These are phyloP conservation scores for Arnoldichthys spilopterus DNA, from an alignment of 2,797 vertebrate species.

Conservation along the genomic window DNA sequence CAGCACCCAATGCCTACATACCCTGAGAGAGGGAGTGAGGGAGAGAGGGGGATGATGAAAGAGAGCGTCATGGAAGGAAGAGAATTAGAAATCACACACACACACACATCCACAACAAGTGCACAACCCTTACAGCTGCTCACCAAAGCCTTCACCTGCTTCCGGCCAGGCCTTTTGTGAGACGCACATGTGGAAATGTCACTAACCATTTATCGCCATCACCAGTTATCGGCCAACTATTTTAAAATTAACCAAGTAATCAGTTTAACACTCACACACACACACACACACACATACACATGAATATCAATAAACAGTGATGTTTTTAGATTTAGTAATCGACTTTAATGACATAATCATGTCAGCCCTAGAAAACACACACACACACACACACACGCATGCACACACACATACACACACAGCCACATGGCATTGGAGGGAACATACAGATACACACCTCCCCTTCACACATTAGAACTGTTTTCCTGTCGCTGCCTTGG, in stretches of 20 bases:
- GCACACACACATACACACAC: slow-evolving; percentile 51
- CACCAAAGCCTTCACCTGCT: slow-evolving; percentile 59
- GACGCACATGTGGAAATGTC: slow-evolving; percentile 30
- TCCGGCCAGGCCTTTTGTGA: slow-evolving; percentile 35
- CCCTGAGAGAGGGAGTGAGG: slow-evolving; percentile 36
- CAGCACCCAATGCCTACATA: slow-evolving; percentile 56
- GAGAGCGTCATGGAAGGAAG: slow-evolving; percentile 56
- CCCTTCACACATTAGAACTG: slow-evolving; percentile 71
- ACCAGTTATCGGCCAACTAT: background rate
- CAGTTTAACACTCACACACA: too few species aligned
- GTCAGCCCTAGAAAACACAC: slow-evolving; percentile 49
- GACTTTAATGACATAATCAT: background rate
- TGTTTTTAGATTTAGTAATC: background rate
- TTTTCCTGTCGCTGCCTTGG: slow-evolving; percentile 83
- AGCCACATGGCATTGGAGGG: slow-evolving; percentile 42
- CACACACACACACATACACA: background rate
- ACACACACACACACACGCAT: slow-evolving; percentile 42
- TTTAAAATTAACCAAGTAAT: background rate
- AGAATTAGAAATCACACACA: slow-evolving; percentile 50
- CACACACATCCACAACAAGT: slow-evolving; percentile 27
- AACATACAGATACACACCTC: slow-evolving; percentile 53
- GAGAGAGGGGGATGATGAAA: slow-evolving; percentile 58
- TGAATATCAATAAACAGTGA: background rate
- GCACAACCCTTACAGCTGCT: slow-evolving; percentile 66
- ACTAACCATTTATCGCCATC: background rate